Conservation (phyloP, 2,888 invertebrate genomes). For the Oxytorus armatus region DNA sequence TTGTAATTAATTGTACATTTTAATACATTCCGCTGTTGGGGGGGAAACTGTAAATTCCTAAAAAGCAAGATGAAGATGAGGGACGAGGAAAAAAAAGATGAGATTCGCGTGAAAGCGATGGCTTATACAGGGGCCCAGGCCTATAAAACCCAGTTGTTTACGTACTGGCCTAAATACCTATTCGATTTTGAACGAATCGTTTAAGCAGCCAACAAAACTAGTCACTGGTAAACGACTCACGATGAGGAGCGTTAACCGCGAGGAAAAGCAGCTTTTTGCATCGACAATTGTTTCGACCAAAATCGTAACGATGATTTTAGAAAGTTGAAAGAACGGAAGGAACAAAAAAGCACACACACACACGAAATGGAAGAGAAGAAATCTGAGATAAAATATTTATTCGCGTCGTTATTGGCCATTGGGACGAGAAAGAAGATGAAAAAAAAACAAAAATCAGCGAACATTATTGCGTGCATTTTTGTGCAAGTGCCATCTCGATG, state of each 20-base stretch:
- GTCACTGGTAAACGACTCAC: constrained; percentile 55
- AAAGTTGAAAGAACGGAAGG: background rate
- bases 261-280: constrained; percentile 31
- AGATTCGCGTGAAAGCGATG: constrained; percentile 34
- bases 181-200: no score
- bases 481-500: constrained; percentile 51
- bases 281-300: constrained; percentile 35
- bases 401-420: constrained; percentile 43
- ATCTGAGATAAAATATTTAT: constrained; percentile 36
- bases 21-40: constrained; percentile 62
- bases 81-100: constrained; percentile 22
- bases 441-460: constrained; percentile 9
- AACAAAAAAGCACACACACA: background rate
- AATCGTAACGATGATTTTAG: constrained; percentile 18
- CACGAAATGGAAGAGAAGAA: constrained; percentile 14
- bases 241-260: constrained; percentile 27
- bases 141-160: no score
- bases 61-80: constrained; percentile 22
- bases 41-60: constrained; percentile 63
- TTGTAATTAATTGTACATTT: constrained; percentile 72
- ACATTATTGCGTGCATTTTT: constrained; percentile 42
- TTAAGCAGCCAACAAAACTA: constrained; percentile 64
- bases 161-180: no score
- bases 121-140: constrained; percentile 26
- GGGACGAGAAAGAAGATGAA: constrained; percentile 1